A percentile compares a stretch with the other conserved stretches of the same genome.
phyloP scores from a whole-genome alignment of 2,888 invertebrate genomes.

The Agrochola circellaris region DNA sequence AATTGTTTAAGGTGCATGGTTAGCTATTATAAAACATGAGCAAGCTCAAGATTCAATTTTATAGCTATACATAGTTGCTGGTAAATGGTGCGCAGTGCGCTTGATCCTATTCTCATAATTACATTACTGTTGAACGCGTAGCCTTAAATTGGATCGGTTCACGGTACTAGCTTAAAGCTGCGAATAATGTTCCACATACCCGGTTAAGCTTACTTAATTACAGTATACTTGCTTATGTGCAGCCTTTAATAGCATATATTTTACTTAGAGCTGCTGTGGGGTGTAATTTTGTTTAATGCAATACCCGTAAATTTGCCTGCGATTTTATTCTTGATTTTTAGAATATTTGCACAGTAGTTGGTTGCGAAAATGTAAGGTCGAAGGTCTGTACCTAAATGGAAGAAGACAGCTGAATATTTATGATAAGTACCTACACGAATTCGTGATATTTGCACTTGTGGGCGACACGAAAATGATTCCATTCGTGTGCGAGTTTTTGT shows the following conservation, averaged over 20 bases:
- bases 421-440: constrained; percentile 20
- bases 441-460: constrained; percentile 17
- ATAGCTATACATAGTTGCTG: constrained; percentile 22
- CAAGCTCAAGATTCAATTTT: constrained; percentile 17
- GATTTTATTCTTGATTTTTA: constrained; percentile 47
- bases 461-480: constrained; percentile 36
- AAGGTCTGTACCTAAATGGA: not conserved
- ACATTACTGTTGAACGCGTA: constrained; percentile 56
- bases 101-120: constrained; percentile 63
- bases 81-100: constrained; percentile 48
- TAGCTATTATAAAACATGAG: constrained; percentile 13
- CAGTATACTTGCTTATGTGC: constrained; percentile 50
- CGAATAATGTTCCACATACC: constrained; percentile 56
- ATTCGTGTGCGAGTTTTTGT: constrained; percentile 16
- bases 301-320: constrained; percentile 41
- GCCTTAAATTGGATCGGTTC: constrained; percentile 63
- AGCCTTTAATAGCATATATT: constrained; percentile 59
- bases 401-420: constrained; percentile 33
- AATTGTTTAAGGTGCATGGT: not conserved
- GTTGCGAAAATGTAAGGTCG: constrained; percentile 5
- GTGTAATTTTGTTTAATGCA: constrained; percentile 54
- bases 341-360: not conserved
- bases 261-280: constrained; percentile 44
- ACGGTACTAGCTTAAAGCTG: constrained; percentile 54
- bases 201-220: constrained; percentile 59